Conservation (phyloP, 2,888 invertebrate species). For the Embidobia sp. region DNA sequence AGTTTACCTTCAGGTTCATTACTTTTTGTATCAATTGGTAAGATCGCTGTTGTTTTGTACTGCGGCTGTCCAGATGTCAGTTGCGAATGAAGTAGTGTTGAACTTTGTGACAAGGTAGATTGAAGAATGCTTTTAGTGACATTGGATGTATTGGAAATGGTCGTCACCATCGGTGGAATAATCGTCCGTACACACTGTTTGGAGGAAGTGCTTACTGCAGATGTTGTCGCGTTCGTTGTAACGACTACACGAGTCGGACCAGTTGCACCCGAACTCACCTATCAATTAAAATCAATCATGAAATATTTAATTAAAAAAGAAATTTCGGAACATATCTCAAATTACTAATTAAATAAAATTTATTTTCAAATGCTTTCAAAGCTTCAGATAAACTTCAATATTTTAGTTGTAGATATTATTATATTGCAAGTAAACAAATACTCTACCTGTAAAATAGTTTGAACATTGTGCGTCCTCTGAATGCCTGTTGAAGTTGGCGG, state of each 20-base stretch:
- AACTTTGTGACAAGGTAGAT: conserved; percentile 78
- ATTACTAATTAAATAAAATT: too few species aligned
- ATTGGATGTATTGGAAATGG: conserved; percentile 70
- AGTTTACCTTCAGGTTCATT: conserved; percentile 71
- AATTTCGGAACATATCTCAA: too few species aligned
- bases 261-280: conserved; percentile 51
- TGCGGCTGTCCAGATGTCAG: conserved; percentile 74
- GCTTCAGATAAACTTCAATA: too few species aligned
- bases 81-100: conserved; percentile 77
- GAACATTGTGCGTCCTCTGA: conserved; percentile 75
- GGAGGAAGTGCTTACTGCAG: conserved; percentile 67
- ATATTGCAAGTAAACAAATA: too few species aligned
- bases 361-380: too few species aligned
- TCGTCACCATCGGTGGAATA: conserved; percentile 72
- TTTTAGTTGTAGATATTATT: too few species aligned
- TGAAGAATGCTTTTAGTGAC: conserved; percentile 78
- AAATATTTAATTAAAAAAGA: too few species aligned
- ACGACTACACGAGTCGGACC: conserved; percentile 69
- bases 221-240: conserved; percentile 65
- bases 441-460: conserved; percentile 73
- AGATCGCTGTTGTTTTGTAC: conserved; percentile 73
- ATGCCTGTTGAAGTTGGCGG: conserved; percentile 69
- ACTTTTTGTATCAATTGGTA: conserved; percentile 76
- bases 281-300: neutral
- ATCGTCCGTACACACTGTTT: conserved; percentile 74